Percentiles rank a stretch among this genome's conserved stretches.
Evolutionary conservation across 2,888 invertebrate genomes (phyloP).

Genomic region (Arrhopalites spinosus): DNA sequence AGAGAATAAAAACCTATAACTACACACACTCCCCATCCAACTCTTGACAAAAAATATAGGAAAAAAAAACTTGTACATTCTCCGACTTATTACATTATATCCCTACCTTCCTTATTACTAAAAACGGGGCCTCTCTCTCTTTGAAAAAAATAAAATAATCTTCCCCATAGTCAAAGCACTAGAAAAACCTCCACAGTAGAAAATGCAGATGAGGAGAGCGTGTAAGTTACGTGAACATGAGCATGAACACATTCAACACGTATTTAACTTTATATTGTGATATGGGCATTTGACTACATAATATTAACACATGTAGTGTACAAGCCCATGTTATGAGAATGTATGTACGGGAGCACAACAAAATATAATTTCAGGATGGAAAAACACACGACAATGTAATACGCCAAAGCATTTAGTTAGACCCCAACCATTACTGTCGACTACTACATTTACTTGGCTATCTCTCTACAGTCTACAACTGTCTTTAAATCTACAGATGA

Average conservation of each 20-base stretch:
- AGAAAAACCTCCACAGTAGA: neutral
- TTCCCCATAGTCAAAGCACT: neutral
- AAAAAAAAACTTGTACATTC: too few relatives aligned
- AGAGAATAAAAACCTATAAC: slow-evolving; percentile 25
- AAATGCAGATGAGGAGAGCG: slow-evolving; percentile 7
- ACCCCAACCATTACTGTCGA: neutral
- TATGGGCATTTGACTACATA: too few relatives aligned
- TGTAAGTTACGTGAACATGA: neutral
- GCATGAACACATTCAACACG: neutral
- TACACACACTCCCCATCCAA: neutral
- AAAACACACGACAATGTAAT: slow-evolving; percentile 11
- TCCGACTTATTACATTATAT: slow-evolving; percentile 23
- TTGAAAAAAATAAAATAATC: neutral
- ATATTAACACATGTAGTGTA: too few relatives aligned
- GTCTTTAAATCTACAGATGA: neutral
- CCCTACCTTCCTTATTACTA: slow-evolving; percentile 22
- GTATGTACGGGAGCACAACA: too few relatives aligned
- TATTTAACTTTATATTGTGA: too few relatives aligned
- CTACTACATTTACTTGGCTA: neutral
- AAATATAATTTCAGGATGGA: neutral
- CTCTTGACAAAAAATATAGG: too few relatives aligned
- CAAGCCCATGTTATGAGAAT: neutral
- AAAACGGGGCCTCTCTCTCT: neutral
- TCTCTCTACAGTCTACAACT: neutral
- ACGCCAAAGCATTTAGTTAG: neutral